Base-by-base conservation (phyloP, 2,797 vertebrate species). In the Cichlasoma orientale region DNA sequence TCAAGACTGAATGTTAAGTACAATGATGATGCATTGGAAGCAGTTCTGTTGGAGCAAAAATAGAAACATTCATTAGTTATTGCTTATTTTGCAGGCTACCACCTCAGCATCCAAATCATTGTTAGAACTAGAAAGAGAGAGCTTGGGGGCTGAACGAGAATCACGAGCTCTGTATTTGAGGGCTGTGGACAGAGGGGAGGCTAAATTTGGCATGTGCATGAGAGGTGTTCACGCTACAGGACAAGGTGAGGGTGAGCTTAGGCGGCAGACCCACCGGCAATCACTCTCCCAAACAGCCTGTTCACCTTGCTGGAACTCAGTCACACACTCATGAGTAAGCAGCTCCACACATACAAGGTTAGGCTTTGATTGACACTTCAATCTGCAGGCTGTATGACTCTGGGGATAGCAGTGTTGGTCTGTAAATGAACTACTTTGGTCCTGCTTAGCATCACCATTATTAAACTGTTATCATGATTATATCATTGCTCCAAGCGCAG, bases 151-250 rank as follows among this genome's bases (percentile, higher is more conserved):
- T 74, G 61, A 80, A 79, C 79, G 56, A 81, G 71, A 88, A 75
- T 87, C 78, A 75, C 33, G 4, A 85, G 78, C 55, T 79, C 14
- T 82, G 55, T 57, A 53, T 85, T 74, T 82, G 72, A 89, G 63
- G 75, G 77, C 71, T 79, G 74, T 56, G 21, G 61, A 61, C 58
- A 82, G 29, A 38, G 57, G 71, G 53, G 25, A 68, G 63, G 61
- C 59, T 91, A 91, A 89, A 90, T 89, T 85, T 91, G 79, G 90
- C 80, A 77, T 5, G 56, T 78, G 31, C 50, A 13, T 59, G 54
- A 80, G 81, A 72, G 52, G 38, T 10, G 52, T 78, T 31, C 44
- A 33, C 73, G 25, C 23, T 5, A 23, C 55, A 55, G 77, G 82
- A 78, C 75, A 80, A 80, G 83, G 77, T 86, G 87, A 90, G 72